Percentiles rank a stretch among this genome's conserved stretches.
These are phyloP conservation scores for Streblospio benedicti DNA, from an alignment of 1,140 invertebrate genomes.

Conservation along the genomic window DNA sequence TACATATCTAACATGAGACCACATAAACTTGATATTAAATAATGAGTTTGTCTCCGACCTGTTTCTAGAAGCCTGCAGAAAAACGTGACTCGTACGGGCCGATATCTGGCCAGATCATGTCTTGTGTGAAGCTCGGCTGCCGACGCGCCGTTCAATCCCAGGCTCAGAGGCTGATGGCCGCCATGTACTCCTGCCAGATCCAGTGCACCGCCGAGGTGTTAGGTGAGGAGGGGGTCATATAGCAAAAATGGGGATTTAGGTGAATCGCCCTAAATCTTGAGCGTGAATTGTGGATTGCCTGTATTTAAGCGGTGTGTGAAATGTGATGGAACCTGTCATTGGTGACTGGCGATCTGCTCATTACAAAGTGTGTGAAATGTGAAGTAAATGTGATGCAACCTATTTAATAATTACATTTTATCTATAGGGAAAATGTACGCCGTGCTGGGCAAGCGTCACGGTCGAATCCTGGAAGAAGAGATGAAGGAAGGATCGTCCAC, in stretches of 20 bases:
- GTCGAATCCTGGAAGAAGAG: conserved; percentile 79
- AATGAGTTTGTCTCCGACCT: too few relatives aligned
- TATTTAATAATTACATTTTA: too few relatives aligned
- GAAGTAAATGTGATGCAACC: too few relatives aligned
- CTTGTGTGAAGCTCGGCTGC: conserved; percentile 79
- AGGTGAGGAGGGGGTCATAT: conserved; percentile 62
- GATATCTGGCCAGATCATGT: conserved; percentile 82
- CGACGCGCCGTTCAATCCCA: conserved; percentile 78
- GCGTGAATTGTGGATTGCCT: too few relatives aligned
- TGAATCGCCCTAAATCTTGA: background rate
- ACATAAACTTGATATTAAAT: too few relatives aligned
- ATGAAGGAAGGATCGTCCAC: conserved; percentile 76
- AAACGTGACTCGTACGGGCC: too few relatives aligned
- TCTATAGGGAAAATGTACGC: conserved; percentile 81
- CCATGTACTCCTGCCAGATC: conserved; percentile 93
- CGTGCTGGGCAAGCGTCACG: conserved; percentile 77
- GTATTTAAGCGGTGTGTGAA: too few relatives aligned
- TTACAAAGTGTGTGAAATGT: background rate
- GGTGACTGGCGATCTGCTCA: too few relatives aligned
- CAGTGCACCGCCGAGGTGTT: conserved; percentile 83
- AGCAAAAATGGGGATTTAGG: too few relatives aligned
- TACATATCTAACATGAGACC: too few relatives aligned
- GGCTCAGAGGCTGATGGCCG: conserved; percentile 82
- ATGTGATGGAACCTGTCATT: too few relatives aligned
- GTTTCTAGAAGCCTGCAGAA: too few relatives aligned